Base-by-base conservation (phyloP, 2,888 invertebrate genomes). In the Dorcus hopei region DNA sequence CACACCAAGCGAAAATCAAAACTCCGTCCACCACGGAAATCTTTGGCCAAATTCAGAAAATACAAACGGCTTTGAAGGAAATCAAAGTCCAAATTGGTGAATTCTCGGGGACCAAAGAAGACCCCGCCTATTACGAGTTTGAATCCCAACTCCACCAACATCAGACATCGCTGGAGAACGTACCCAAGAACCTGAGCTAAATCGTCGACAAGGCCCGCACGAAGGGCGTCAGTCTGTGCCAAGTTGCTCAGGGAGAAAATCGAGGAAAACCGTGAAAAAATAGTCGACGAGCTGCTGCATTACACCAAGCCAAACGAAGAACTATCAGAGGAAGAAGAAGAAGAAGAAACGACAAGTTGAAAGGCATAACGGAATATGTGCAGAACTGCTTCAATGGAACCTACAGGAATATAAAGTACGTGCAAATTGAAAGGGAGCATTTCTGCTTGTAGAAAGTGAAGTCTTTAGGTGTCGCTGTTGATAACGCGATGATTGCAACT, bases 361-460 rank as follows among this genome's bases (percentile, higher is more conserved):
- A 65, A 39, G 41, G 43, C 8, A 57, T 65, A 38, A 49, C 64
- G 1, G 67, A 67, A 39, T 57, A 64, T 33, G 59, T 65, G 3
- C 64, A 65, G 38, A 64, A 67, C 16, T 59, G 64, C 40, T 67
- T 67, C 49, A 61, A 52, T 11, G 67, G 67, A 2, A 57, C 59
- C 19, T 57, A 60, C 39, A 59, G 62, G n/a, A 62, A 60, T 11
- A 43, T 67, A 6, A 52, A 58, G 7, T 65, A 61, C 33, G 54
- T 62, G 7, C 61, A 65, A 58, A 61, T 67, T 8, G 57, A 64
- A 48, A 58, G 54, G 8, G 59, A 61, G 9, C 56, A 54, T 8
- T 47, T 19, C 3, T 62, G 58, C 42, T 38, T 52, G 16, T 39
- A 54, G 39, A 58, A 58, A 38, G 40, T 67, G 6, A 58, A 64